A percentile compares a stretch with the other conserved stretches of the same genome.
Conservation (phyloP, 2,888 invertebrate species). For the Pilophorus perplexus region DNA sequence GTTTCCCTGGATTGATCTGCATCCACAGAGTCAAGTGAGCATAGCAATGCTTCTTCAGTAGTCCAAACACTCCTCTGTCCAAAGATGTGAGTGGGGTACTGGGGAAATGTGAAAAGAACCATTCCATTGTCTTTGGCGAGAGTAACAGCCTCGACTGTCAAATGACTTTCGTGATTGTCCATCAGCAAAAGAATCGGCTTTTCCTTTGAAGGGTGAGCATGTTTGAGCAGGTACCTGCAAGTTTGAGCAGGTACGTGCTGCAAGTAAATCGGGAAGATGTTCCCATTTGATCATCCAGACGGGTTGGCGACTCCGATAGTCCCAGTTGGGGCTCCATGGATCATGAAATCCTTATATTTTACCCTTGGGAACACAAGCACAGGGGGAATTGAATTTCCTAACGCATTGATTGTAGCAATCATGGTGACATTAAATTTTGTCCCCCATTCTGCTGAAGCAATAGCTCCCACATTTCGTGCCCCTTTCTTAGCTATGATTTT, state of each 20-base stretch:
- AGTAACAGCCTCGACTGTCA: neutral
- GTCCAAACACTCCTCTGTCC: conserved; percentile 10
- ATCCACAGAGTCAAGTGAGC: conserved; percentile 8
- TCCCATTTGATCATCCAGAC: conserved; percentile 49
- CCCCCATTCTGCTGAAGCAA: conserved; percentile 4
- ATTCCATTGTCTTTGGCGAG: conserved; percentile 5
- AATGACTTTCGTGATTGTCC: conserved; percentile 19
- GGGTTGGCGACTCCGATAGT: conserved; percentile 47
- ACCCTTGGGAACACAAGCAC: conserved; percentile 49
- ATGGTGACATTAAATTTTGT: conserved; percentile 10
- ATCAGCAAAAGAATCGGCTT: too few relatives aligned
- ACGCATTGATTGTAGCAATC: neutral
- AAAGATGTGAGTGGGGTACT: conserved; percentile 3
- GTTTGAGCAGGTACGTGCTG: conserved; percentile 40
- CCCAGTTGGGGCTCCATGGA: conserved; percentile 49
- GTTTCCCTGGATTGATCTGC: conserved; percentile 15
- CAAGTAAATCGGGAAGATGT: conserved; percentile 41
- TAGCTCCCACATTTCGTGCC: conserved; percentile 1
- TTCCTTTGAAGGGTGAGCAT: too few relatives aligned
- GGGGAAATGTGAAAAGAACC: conserved; percentile 12
- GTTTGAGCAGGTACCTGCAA: neutral
- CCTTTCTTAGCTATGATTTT: conserved; percentile 2
- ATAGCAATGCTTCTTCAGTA: conserved; percentile 8
- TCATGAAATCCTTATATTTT: conserved; percentile 49
- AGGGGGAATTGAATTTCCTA: conserved; percentile 48